Evolutionary conservation across 2,888 invertebrate species (phyloP).

Genomic region (Limnephilus rhombicus): DNA sequence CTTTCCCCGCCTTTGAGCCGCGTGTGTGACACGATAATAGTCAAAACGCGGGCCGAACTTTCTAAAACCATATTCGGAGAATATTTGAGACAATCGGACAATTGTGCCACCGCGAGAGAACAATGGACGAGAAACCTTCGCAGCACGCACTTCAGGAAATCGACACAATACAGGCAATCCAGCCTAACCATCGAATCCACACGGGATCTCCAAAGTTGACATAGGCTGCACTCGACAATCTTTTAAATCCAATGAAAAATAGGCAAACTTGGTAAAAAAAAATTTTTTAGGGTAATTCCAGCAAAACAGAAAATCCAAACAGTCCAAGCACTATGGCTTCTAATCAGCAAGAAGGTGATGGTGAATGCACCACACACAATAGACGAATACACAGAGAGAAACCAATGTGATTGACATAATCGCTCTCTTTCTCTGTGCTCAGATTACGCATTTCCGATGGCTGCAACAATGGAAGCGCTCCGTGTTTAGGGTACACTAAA

Average conservation of each 20-base stretch:
- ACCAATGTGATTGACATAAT: slow-evolving; percentile 33
- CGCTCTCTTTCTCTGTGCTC: background rate
- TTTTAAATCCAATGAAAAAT: background rate
- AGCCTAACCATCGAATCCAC: background rate
- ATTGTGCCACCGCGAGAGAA: background rate
- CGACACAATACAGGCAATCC: background rate
- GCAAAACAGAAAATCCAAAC: background rate
- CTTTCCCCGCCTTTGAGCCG: slow-evolving; percentile 25
- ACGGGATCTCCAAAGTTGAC: background rate
- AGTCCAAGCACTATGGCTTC: background rate
- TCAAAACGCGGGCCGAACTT: slow-evolving; percentile 22
- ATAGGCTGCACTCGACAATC: background rate
- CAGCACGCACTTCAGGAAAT: background rate
- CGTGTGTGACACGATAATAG: background rate
- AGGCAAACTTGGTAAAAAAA: no score
- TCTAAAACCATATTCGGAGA: slow-evolving; percentile 37
- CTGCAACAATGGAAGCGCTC: background rate
- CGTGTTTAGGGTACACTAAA: slow-evolving; percentile 8
- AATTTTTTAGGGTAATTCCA: background rate
- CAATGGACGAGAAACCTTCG: background rate
- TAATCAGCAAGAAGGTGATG: background rate
- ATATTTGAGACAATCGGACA: slow-evolving; percentile 41
- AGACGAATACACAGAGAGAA: slow-evolving; percentile 32
- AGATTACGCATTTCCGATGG: slow-evolving; percentile 39
- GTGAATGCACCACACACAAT: slow-evolving; percentile 16